Percentiles rank a stretch among this genome's conserved stretches.
Evolutionary conservation across 1,140 invertebrate genomes (phyloP).

Genomic region (Whitmania pigra): DNA sequence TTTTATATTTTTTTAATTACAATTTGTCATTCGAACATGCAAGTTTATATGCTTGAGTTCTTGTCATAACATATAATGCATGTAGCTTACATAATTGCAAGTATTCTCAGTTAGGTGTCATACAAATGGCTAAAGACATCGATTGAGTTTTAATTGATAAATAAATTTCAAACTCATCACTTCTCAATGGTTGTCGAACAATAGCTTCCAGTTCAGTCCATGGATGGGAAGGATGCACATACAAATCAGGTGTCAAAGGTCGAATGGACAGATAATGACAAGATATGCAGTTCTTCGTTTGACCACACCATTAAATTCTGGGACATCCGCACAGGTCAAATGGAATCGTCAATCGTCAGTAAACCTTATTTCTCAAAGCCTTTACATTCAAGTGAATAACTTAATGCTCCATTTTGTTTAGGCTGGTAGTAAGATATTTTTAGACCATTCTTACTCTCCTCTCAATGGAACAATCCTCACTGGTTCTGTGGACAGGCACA

Average conservation of each 20-base stretch:
- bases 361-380: not conserved
- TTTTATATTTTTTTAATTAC: too few relatives aligned
- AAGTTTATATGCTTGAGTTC: too few relatives aligned
- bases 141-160: too few relatives aligned
- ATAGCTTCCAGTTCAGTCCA: not conserved
- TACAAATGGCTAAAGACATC: too few relatives aligned
- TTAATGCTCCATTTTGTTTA: conserved; percentile 27
- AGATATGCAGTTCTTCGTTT: not conserved
- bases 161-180: not conserved
- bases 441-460: conserved; percentile 69
- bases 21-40: too few relatives aligned
- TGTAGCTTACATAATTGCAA: too few relatives aligned
- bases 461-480: conserved; percentile 62
- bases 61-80: too few relatives aligned
- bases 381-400: not conserved
- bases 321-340: not conserved
- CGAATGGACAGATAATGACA: not conserved
- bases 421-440: conserved; percentile 75
- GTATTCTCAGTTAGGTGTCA: too few relatives aligned
- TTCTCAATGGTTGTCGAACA: not conserved
- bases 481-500: conserved; percentile 73
- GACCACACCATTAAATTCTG: conserved; percentile 9
- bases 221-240: not conserved
- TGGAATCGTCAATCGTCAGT: not conserved
- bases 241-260: not conserved